phyloP scores from a whole-genome alignment of 2,797 vertebrate species.

The Epinephelus awoara region DNA sequence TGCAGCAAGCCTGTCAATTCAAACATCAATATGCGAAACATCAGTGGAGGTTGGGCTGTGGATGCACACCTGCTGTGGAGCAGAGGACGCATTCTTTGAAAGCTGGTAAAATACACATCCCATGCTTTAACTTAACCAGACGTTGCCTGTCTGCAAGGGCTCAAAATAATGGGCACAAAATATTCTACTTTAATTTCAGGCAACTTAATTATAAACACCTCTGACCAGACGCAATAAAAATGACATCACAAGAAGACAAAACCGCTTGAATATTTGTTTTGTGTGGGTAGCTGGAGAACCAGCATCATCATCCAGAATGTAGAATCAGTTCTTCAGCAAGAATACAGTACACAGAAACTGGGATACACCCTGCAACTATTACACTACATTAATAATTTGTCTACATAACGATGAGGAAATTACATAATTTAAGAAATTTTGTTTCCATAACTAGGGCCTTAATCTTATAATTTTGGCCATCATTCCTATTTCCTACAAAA shows the following conservation, averaged over 20 bases:
- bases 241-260: conserved; percentile 29
- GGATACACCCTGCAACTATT: background rate
- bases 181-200: conserved; percentile 85
- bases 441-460: background rate
- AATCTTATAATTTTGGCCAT: background rate
- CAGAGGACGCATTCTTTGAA: background rate
- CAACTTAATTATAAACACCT: conserved; percentile 71
- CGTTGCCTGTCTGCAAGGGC: conserved; percentile 98
- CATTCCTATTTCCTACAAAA: no score
- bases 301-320: conserved; percentile 58
- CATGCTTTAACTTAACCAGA: conserved; percentile 94
- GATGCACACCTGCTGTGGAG: conserved; percentile 5
- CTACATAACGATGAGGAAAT: background rate
- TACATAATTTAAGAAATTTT: background rate
- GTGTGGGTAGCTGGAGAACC: conserved; percentile 14
- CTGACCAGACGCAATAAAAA: conserved; percentile 27
- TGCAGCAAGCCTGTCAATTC: background rate
- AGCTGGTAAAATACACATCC: conserved; percentile 62
- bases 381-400: background rate
- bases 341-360: background rate
- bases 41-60: conserved; percentile 5
- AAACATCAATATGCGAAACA: background rate
- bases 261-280: conserved; percentile 16
- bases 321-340: conserved; percentile 25
- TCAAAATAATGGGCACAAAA: conserved; percentile 84